Base-by-base conservation (phyloP, 2,797 vertebrate genomes). In the Enteromius trimaculatus region DNA sequence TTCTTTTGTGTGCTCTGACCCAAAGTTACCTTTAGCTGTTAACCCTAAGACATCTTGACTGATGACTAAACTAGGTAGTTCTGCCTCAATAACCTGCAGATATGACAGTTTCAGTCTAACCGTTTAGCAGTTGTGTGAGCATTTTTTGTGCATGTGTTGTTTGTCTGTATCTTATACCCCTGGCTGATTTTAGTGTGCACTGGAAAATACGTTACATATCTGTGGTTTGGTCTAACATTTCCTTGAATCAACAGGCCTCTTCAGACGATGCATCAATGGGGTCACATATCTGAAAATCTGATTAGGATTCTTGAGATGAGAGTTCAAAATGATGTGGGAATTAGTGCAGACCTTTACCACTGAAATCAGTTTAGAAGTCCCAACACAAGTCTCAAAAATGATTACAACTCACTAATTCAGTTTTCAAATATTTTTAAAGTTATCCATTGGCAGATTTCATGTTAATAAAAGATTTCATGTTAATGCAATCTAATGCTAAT, bases 21-120 rank as follows among this genome's bases (percentile, higher is more conserved):
- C 55, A 3, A 74, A 11, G 31, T 80, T 47, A 83, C 78, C 62
- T 82, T 65, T 42, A 37, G 76, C 39, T 55, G 31, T 88, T 88
- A 87, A 53, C 81, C 68, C 86, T 55, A n/a, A 74, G 72, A 21
- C 77, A 76, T 83, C 77, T 79, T 44, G 10, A 29, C 3, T 66
- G 84, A 80, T 87, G 80, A 87, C 60, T 89, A 85, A 88, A 74
- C 82, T 39, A 64, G 34, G 80, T 62, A 84, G 71, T 58, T 80
- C 37, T 83, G 62, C 86, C 26, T 77, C 47, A 76, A 34, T 71
- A 66, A 81, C 68, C 31, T 87, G 84, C 88, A 84, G 60, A 47
- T 14, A 34, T 86, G 76, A 42, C 51, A 85, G 86, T 89, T 89
- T 81, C 74, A 79, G 77, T 89, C 62, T 77, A 83, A 85, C 86